Evolutionary conservation across 2,888 invertebrate species (phyloP), one percentile per base, ranked within the genome.

Genomic region (Catotricha subobsoleta): DNA sequence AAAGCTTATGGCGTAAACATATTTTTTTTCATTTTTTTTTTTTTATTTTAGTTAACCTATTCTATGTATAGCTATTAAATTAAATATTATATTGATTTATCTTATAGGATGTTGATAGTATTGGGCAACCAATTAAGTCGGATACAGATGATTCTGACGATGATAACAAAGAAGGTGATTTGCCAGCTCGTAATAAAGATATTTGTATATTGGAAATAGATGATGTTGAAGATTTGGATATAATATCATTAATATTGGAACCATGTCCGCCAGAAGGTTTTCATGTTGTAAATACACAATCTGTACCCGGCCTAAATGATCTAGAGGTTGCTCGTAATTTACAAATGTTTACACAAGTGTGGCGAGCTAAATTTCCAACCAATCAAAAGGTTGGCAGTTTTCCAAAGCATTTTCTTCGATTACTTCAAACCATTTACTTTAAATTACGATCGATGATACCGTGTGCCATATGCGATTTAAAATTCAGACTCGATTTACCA

Each of bases 401-500:
- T 45, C 66, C 69, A 9, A 62, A 65, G 45, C 68, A 70, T 52
- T 69, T 71, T 48, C 65, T 67, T 46, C 55, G 63, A 49, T 65
- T 77, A 40, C 56, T 78, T 21, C 72, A 80, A 68, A 77, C 80
- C 46, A 76, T 91, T 38, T 83, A 79, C 54, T 92, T 91, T 64
- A 94, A 92, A 64, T 67, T 94, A 51, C 71, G 92, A 10, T 71
- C 82, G 12, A 76, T 90, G 75, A 76, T 79, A 45, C 92, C 92
- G 0, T 87, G 86, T 59, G 83, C 86, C 13, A 66, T 94, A 15
- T 79, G 80, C 47, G 76, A 83, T 56, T 65, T 91, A 23, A 69
- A 75, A 51, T 87, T 91, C 59, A 73, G 80, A 46, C 71, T 92
- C 2, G 86, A 87, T 49, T 67, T 92, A 48, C 87, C 91, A 0